Percentiles rank a stretch among this genome's conserved stretches.
Conservation (phyloP, 2,797 vertebrate genomes). For the Nasua narica region DNA sequence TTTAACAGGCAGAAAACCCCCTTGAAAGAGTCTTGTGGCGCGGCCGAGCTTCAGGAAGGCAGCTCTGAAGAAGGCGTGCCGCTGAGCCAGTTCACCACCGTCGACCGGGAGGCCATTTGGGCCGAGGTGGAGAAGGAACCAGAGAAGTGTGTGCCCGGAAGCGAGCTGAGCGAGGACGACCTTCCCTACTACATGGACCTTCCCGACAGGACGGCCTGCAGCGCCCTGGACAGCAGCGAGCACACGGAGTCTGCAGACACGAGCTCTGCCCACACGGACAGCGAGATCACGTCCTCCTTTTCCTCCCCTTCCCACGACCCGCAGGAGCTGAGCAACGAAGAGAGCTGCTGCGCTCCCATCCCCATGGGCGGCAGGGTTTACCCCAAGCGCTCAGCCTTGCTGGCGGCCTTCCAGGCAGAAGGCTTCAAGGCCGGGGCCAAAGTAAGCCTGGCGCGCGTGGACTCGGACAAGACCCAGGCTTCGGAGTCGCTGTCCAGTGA, state of each 20-base stretch:
- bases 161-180: conserved; percentile 77
- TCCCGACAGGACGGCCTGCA: conserved; percentile 63
- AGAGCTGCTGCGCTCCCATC: conserved; percentile 72
- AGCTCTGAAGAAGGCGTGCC: conserved; percentile 81
- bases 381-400: background rate
- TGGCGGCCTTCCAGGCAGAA: conserved; percentile 63
- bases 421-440: conserved; percentile 47
- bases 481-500: conserved; percentile 97
- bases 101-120: conserved; percentile 96
- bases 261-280: conserved; percentile 87
- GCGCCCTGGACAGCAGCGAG: conserved; percentile 87
- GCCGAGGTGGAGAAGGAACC: conserved; percentile 90
- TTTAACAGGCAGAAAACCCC: conserved; percentile 84
- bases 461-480: conserved; percentile 94
- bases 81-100: conserved; percentile 84
- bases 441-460: conserved; percentile 81
- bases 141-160: conserved; percentile 70
- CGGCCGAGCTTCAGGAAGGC: conserved; percentile 75
- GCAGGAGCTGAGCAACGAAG: conserved; percentile 78
- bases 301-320: conserved; percentile 85
- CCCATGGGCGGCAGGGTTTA: conserved; percentile 50
- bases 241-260: conserved; percentile 96
- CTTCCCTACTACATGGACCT: conserved; percentile 71
- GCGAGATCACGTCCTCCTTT: conserved; percentile 92
- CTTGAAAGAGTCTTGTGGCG: conserved; percentile 74